Evolutionary conservation across 2,888 invertebrate genomes (phyloP), one percentile per base, ranked within the genome.

Genomic region (Horisme vitalbata): DNA sequence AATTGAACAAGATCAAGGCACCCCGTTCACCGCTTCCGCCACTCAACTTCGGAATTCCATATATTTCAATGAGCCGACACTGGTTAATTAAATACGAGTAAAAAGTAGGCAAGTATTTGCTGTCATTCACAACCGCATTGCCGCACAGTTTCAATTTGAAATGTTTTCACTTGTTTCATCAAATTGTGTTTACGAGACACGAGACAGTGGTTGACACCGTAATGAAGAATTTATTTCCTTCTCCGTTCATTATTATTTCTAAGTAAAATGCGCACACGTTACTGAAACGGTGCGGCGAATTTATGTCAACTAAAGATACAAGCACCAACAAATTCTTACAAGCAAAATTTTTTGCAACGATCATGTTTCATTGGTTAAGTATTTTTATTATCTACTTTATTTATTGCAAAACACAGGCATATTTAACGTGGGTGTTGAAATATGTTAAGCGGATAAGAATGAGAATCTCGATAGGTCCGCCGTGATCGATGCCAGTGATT

Each of bases 1-100:
- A 59, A 62, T 57, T 63, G 71, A 64, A 68, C 76, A 80, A 85
- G 83, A 86, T 87, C 83, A 86, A 85, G 81, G 84, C 73, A 63
- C 72, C 68, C 63, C 64, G 63, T 63, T 69, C 66, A 62, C 79
- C 74, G 75, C 79, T 83, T 87, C 85, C 85, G 84, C 73, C 79
- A 79, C 75, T 79, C 71, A 66, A 65, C 62, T 66, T 62, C 57
- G 74, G 71, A 77, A 84, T 84, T 76, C 75, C 70, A 54, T 51
- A 52, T 43, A 54, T 59, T 55, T 44, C 50, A 52, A 57, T 48
- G 36, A 49, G 45, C 46, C 46, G 23, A 37, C 48, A 35, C 36
- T 46, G 46, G 37, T 51, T 52, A 49, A 46, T 56, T 57, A 56
- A 52, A 54, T 52, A 44, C 51, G 38, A 45, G 43, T 45, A 47